These are phyloP conservation scores for Trigoniulus corallinus DNA, from an alignment of 1,140 invertebrate species.

Conservation along the genomic window DNA sequence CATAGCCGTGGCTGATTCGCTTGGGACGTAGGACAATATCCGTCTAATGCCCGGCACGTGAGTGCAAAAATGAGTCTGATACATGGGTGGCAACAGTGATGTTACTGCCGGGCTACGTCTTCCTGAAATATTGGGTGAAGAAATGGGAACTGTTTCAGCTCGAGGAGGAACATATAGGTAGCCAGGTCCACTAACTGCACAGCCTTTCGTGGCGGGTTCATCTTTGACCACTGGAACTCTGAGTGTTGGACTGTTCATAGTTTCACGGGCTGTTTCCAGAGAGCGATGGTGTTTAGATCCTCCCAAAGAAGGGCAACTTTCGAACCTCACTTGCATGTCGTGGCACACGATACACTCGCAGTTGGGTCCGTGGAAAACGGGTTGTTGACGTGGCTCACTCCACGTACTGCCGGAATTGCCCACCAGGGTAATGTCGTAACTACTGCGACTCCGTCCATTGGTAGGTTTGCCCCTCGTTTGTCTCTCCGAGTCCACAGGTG, in stretches of 20 bases:
- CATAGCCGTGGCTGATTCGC: no score
- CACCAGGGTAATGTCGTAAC: conserved; percentile 40
- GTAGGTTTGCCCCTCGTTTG: conserved; percentile 17
- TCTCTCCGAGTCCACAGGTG: neutral
- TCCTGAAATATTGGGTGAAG: no score
- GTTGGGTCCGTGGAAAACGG: conserved; percentile 1
- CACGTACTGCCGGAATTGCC: conserved; percentile 11
- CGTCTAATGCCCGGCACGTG: conserved; percentile 21
- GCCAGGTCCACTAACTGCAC: neutral
- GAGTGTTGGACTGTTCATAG: no score
- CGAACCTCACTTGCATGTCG: conserved; percentile 2
- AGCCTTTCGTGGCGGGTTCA: neutral
- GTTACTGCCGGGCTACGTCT: no score
- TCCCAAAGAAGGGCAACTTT: neutral
- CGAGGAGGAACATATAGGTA: neutral
- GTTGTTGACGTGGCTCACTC: neutral
- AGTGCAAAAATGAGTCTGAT: conserved; percentile 28
- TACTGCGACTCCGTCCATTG: conserved; percentile 39
- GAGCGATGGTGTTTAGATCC: no score
- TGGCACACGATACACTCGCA: conserved; percentile 2
- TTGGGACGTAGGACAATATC: neutral
- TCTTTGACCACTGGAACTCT: no score
- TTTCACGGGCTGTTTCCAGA: no score
- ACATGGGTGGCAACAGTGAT: no score
- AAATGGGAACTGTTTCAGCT: neutral